A percentile compares a stretch with the other conserved stretches of the same genome.
Conservation (phyloP, 2,888 invertebrate species). For the Coronaproctus castanopsis region DNA sequence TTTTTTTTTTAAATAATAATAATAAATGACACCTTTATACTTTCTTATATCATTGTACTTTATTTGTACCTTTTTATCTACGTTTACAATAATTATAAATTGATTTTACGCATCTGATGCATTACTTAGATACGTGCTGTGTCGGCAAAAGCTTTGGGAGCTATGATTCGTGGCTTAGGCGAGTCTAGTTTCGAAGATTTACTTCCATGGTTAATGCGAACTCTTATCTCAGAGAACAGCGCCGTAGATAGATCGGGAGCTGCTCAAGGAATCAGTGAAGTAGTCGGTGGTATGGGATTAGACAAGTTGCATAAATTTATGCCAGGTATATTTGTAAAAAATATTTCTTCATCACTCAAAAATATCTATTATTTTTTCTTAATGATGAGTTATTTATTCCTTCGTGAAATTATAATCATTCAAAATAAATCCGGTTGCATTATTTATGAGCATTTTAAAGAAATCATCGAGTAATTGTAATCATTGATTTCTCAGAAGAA, state of each 20-base stretch:
- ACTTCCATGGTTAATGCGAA: slow-evolving; percentile 95
- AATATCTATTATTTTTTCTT: not conserved
- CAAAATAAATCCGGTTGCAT: no score
- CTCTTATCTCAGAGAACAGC: slow-evolving; percentile 80
- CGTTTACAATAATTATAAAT: no score
- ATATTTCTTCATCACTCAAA: not conserved
- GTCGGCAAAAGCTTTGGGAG: slow-evolving; percentile 85
- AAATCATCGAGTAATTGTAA: no score
- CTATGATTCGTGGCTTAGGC: slow-evolving; percentile 95
- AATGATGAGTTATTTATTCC: no score
- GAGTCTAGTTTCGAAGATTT: slow-evolving; percentile 89
- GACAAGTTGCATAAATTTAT: slow-evolving; percentile 89
- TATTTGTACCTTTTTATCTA: no score
- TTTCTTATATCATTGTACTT: no score
- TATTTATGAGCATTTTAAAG: no score
- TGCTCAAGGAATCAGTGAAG: slow-evolving; percentile 91
- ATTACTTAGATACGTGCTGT: slow-evolving; percentile 66
- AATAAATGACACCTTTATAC: no score
- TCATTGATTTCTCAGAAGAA: no score
- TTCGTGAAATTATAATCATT: no score
- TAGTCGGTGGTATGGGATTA: slow-evolving; percentile 86
- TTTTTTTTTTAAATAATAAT: no score
- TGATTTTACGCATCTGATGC: no score
- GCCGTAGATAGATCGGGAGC: slow-evolving; percentile 92
- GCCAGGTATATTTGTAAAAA: slow-evolving; percentile 39